Conservation (phyloP, 2,888 invertebrate species). For the Tillus elongatus region DNA sequence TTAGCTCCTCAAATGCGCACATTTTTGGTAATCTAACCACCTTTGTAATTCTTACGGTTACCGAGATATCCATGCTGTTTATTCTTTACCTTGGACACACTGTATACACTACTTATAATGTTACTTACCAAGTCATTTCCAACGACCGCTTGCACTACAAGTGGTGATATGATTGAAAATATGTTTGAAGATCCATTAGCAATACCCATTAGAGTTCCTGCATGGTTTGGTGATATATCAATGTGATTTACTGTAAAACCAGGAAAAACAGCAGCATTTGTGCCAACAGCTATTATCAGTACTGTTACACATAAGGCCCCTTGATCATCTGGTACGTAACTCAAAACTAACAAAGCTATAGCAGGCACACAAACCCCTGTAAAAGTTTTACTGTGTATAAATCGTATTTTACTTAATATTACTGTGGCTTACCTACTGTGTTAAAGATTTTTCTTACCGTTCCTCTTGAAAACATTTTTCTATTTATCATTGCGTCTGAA, state of each 20-base stretch:
- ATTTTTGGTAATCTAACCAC: too few species aligned
- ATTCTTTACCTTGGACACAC: too few species aligned
- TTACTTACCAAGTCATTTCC: too few species aligned
- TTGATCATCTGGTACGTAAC: constrained; percentile 46
- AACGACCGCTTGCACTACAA: constrained; percentile 58
- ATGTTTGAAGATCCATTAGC: constrained; percentile 65
- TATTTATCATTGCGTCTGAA: constrained; percentile 51
- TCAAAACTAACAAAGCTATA: constrained; percentile 53
- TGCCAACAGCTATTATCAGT: constrained; percentile 59
- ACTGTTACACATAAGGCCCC: constrained; percentile 51
- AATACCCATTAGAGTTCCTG: constrained; percentile 71
- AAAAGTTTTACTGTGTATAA: constrained; percentile 17
- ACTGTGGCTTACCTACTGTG: constrained; percentile 46
- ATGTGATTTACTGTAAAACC: constrained; percentile 69
- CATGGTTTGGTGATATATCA: constrained; percentile 71
- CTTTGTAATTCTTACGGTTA: too few species aligned
- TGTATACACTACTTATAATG: too few species aligned
- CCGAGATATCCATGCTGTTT: too few species aligned
- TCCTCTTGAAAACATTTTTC: constrained; percentile 42
- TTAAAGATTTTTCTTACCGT: constrained; percentile 56
- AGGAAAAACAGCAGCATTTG: constrained; percentile 60
- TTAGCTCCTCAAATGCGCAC: too few species aligned
- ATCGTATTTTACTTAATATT: background rate
- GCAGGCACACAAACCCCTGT: constrained; percentile 62
- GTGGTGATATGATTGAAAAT: constrained; percentile 65